Evolutionary conservation across 2,888 invertebrate species (phyloP).

Genomic region (Linnaemya vulpina): DNA sequence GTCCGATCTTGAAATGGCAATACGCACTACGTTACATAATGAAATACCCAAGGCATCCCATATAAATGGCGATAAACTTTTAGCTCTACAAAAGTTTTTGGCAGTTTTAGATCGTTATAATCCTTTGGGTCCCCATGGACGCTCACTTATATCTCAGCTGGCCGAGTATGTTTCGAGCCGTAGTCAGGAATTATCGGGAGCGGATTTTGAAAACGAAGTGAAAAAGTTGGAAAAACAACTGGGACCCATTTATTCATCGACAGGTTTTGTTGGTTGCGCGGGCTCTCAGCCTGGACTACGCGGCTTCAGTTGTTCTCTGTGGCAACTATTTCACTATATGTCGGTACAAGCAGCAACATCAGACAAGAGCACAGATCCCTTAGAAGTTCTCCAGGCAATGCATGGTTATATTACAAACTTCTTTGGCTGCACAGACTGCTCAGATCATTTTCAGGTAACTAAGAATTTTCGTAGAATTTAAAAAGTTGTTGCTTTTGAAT

Average conservation of each 20-base stretch:
- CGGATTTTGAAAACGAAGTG: constrained; percentile 85
- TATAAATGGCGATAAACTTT: constrained; percentile 88
- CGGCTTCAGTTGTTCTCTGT: constrained; percentile 97
- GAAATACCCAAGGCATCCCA: constrained; percentile 90
- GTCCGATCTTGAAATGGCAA: constrained; percentile 93
- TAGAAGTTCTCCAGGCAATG: constrained; percentile 91
- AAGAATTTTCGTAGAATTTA: neutral
- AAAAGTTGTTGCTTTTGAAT: neutral
- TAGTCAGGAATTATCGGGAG: constrained; percentile 85
- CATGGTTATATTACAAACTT: constrained; percentile 94
- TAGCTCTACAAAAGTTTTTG: constrained; percentile 90
- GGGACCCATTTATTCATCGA: constrained; percentile 83
- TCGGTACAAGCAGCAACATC: constrained; percentile 89
- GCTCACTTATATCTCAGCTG: constrained; percentile 86
- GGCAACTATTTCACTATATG: constrained; percentile 96
- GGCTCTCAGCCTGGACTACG: constrained; percentile 89
- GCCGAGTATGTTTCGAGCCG: constrained; percentile 84
- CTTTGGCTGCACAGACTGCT: constrained; percentile 96
- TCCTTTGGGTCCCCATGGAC: constrained; percentile 89
- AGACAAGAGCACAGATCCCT: constrained; percentile 84
- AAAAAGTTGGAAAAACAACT: constrained; percentile 84
- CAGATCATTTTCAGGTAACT: constrained; percentile 90
- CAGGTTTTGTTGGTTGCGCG: constrained; percentile 90
- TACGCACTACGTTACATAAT: constrained; percentile 91
- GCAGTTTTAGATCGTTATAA: constrained; percentile 89